Evolutionary conservation across 2,888 invertebrate genomes (phyloP).

Genomic region (Conomelus anceps): DNA sequence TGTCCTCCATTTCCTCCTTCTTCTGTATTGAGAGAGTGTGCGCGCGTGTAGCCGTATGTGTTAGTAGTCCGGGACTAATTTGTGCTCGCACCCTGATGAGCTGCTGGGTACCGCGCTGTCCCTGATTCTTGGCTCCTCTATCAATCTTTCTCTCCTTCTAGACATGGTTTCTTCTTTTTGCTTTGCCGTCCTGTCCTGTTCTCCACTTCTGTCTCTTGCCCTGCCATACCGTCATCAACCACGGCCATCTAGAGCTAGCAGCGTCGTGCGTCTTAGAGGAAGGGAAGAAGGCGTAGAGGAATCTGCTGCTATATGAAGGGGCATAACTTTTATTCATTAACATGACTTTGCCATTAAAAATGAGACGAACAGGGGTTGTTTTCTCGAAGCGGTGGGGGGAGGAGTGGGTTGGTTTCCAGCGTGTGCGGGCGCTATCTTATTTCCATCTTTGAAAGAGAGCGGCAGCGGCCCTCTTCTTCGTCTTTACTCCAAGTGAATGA

Average conservation of each 20-base stretch:
- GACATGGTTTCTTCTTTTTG: not conserved
- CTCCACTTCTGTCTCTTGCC: not conserved
- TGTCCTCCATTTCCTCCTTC: no score
- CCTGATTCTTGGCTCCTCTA: no score
- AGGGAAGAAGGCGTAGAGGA: constrained; percentile 1
- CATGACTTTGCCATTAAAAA: constrained; percentile 34
- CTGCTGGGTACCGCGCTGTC: no score
- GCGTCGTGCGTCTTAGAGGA: not conserved
- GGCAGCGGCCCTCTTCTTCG: not conserved
- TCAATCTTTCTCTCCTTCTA: not conserved
- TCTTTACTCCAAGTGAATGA: not conserved
- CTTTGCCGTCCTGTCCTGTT: not conserved
- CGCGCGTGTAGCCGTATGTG: no score
- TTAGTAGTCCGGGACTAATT: no score
- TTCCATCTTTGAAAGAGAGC: constrained; percentile 20
- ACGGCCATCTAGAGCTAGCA: not conserved
- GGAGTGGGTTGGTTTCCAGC: constrained; percentile 4
- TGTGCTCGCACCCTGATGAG: no score
- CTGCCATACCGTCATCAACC: not conserved
- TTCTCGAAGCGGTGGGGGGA: not conserved
- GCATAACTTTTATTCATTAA: constrained; percentile 34
- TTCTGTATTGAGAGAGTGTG: no score
- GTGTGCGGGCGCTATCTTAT: constrained; percentile 16
- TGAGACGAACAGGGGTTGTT: constrained; percentile 18
- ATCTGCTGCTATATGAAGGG: constrained; percentile 24